Conservation (phyloP, 2,797 vertebrate species). For the Anas flavirostris region DNA sequence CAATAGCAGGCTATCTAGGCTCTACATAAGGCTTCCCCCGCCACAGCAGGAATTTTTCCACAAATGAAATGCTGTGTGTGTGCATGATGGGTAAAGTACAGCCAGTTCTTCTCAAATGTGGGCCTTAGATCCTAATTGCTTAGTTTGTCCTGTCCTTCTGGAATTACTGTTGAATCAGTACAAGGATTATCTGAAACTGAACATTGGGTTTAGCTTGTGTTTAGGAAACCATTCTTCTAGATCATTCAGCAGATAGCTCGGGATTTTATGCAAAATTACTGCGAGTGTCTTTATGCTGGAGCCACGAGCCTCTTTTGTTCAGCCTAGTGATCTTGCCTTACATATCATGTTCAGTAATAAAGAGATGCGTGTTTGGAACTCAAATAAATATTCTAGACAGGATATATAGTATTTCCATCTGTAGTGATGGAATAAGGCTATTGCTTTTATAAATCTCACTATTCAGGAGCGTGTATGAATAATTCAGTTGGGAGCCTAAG, state of each 20-base stretch:
- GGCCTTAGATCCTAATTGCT: background rate
- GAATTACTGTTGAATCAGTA: background rate
- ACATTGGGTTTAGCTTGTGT: background rate
- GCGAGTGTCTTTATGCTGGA: background rate
- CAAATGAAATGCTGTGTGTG: background rate
- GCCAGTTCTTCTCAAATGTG: background rate
- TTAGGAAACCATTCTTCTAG: background rate
- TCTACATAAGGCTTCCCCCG: background rate
- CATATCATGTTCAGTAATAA: background rate
- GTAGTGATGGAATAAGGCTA: background rate
- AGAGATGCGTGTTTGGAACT: background rate
- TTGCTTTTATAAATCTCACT: constrained; percentile 30
- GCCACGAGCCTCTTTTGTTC: background rate
- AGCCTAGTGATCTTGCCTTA: background rate
- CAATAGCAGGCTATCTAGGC: background rate
- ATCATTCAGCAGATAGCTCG: background rate
- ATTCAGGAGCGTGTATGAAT: constrained; percentile 32
- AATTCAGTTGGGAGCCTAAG: constrained; percentile 26
- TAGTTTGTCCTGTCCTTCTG: background rate
- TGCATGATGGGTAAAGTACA: background rate
- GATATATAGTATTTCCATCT: background rate
- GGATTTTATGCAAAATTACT: background rate
- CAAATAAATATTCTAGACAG: background rate
- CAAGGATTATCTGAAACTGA: background rate
- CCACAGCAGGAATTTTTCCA: background rate